phyloP scores from a whole-genome alignment of 1,140 invertebrate species.

The Drosophila melanica region DNA sequence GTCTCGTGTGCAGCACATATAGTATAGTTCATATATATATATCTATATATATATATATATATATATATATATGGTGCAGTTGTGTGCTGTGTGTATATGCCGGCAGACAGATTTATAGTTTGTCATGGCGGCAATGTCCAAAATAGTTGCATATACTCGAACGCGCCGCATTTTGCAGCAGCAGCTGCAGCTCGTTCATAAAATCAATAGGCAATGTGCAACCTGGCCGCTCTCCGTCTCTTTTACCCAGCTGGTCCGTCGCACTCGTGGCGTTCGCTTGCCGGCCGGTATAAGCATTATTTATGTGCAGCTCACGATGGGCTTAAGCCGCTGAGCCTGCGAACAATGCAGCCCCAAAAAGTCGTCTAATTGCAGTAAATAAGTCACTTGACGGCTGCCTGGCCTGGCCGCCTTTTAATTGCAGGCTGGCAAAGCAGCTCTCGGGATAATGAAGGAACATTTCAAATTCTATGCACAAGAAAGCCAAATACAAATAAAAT shows the following conservation, averaged over 20 bases:
- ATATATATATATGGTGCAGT: neutral
- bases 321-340: too few species aligned
- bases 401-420: slow-evolving; percentile 28
- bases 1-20: slow-evolving; percentile 1
- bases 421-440: slow-evolving; percentile 24
- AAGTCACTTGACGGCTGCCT: slow-evolving; percentile 37
- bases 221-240: neutral
- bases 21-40: slow-evolving; percentile 2
- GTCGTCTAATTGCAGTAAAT: slow-evolving; percentile 43
- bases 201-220: slow-evolving; percentile 69
- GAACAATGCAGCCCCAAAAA: slow-evolving; percentile 6
- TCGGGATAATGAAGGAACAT: slow-evolving; percentile 23
- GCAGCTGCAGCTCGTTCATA: slow-evolving; percentile 68
- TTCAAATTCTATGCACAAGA: slow-evolving; percentile 40
- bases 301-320: slow-evolving; percentile 24
- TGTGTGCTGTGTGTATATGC: slow-evolving; percentile 43
- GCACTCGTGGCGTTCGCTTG: too few species aligned
- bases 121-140: slow-evolving; percentile 67
- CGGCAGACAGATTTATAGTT: slow-evolving; percentile 80
- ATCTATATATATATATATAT: too few species aligned
- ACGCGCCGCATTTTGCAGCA: slow-evolving; percentile 29
- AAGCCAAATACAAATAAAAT: slow-evolving; percentile 22
- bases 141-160: slow-evolving; percentile 66
- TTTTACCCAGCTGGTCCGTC: too few species aligned
- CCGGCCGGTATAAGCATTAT: slow-evolving; percentile 63